Evolutionary conservation across 2,113 vertebrate species (phyloP).

Genomic region (Brachyhypopomus gauderio): DNA sequence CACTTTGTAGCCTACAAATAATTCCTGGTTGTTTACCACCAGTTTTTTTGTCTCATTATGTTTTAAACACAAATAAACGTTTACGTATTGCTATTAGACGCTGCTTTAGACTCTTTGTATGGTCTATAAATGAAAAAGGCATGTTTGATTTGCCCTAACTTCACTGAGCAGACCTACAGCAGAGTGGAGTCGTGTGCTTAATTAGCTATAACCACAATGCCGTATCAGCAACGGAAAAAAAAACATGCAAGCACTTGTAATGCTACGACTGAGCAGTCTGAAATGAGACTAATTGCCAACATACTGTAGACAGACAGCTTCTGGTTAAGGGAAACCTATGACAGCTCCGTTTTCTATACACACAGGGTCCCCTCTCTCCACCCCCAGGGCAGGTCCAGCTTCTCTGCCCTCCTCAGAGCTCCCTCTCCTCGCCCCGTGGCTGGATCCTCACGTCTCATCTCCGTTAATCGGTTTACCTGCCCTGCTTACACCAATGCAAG

Average conservation of each 20-base stretch:
- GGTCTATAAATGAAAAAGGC: background rate
- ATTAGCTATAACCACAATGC: constrained; percentile 17
- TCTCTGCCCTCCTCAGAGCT: too few species aligned
- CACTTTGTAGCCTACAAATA: background rate
- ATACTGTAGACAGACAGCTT: background rate
- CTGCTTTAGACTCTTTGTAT: background rate
- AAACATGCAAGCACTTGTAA: constrained; percentile 13
- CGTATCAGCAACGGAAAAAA: constrained; percentile 19
- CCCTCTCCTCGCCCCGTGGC: background rate
- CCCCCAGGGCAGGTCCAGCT: constrained; percentile 10
- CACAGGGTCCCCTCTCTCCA: constrained; percentile 1
- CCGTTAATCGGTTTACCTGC: constrained; percentile 65
- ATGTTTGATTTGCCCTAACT: background rate
- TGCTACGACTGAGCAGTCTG: constrained; percentile 21
- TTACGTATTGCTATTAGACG: background rate
- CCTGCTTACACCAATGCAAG: background rate
- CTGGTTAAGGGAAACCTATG: too few species aligned
- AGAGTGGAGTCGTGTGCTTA: background rate
- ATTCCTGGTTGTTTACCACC: background rate
- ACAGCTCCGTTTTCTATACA: background rate
- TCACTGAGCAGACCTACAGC: background rate
- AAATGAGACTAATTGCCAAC: constrained; percentile 30
- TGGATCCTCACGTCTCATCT: constrained; percentile 35
- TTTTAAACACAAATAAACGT: background rate
- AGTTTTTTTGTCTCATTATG: background rate